Evolutionary conservation across 2,888 invertebrate genomes (phyloP).

Genomic region (Hyposoter didymator): DNA sequence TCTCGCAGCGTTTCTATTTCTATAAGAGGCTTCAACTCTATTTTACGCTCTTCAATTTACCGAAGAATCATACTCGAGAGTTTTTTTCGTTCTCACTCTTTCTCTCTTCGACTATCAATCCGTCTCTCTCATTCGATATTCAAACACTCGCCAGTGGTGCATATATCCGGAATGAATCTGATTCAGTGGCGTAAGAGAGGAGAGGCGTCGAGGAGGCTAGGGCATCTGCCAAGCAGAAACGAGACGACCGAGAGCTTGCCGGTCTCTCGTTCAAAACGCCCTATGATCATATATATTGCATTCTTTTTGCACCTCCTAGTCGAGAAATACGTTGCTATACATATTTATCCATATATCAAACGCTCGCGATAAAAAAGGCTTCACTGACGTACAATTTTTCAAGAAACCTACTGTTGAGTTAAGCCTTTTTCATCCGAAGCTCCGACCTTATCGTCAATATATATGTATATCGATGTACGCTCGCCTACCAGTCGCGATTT

Average conservation of each 20-base stretch:
- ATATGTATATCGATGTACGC: slow-evolving; percentile 5
- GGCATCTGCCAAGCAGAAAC: slow-evolving; percentile 59
- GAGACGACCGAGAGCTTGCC: slow-evolving; percentile 38
- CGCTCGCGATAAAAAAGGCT: slow-evolving; percentile 19
- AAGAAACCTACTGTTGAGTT: neutral
- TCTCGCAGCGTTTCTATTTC: neutral
- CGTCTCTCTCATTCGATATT: slow-evolving; percentile 40
- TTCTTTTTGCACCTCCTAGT: slow-evolving; percentile 38
- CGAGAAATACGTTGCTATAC: slow-evolving; percentile 31
- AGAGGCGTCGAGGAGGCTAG: slow-evolving; percentile 62
- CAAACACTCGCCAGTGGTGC: slow-evolving; percentile 43
- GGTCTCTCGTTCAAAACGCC: slow-evolving; percentile 56
- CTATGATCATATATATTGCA: slow-evolving; percentile 53
- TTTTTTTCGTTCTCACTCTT: slow-evolving; percentile 2
- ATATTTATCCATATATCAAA: slow-evolving; percentile 19
- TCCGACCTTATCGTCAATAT: neutral
- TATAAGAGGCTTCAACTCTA: neutral
- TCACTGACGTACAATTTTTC: neutral
- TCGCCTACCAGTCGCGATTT: slow-evolving; percentile 46
- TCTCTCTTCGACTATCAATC: neutral
- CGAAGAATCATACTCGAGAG: slow-evolving; percentile 48
- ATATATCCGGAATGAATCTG: slow-evolving; percentile 56
- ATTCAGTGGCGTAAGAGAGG: slow-evolving; percentile 43
- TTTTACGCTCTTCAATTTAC: slow-evolving; percentile 37
- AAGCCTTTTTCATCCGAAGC: slow-evolving; percentile 2